Evolutionary conservation across 2,113 vertebrate species (phyloP).

Genomic region (Calidris pugnax): DNA sequence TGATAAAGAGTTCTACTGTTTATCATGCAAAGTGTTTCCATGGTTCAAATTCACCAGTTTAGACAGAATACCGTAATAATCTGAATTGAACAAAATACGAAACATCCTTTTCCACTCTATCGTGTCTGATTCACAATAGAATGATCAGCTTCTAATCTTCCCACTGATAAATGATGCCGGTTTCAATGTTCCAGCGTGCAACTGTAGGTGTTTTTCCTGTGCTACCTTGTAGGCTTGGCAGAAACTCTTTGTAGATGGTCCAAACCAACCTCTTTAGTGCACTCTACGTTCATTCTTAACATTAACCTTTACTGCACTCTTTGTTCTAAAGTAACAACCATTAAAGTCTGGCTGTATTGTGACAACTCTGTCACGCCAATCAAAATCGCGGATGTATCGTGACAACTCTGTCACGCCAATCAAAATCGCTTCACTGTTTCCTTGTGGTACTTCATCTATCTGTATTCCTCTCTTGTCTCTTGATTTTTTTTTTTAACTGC

Average conservation of each 20-base stretch:
- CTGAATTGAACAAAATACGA: slow-evolving; percentile 10
- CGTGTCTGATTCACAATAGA: not conserved
- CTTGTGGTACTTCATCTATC: not conserved
- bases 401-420: not conserved
- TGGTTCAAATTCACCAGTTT: slow-evolving; percentile 18
- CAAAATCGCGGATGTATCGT: no score
- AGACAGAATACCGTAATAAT: not conserved
- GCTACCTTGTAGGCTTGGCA: not conserved
- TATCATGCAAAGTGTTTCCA: slow-evolving; percentile 8
- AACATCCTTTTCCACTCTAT: not conserved
- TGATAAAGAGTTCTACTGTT: not conserved
- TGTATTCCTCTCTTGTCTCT: not conserved
- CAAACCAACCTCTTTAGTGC: not conserved
- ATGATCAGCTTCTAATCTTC: slow-evolving; percentile 19
- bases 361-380: not conserved
- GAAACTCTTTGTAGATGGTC: not conserved
- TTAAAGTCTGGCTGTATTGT: not conserved
- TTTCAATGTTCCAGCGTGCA: not conserved
- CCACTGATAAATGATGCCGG: not conserved
- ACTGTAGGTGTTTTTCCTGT: not conserved
- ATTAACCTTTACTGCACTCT: not conserved
- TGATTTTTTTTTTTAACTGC: not conserved
- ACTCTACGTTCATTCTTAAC: not conserved
- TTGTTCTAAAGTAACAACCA: not conserved
- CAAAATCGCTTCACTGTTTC: not conserved